Conservation (phyloP, 2,797 vertebrate species). For the Falco biarmicus region DNA sequence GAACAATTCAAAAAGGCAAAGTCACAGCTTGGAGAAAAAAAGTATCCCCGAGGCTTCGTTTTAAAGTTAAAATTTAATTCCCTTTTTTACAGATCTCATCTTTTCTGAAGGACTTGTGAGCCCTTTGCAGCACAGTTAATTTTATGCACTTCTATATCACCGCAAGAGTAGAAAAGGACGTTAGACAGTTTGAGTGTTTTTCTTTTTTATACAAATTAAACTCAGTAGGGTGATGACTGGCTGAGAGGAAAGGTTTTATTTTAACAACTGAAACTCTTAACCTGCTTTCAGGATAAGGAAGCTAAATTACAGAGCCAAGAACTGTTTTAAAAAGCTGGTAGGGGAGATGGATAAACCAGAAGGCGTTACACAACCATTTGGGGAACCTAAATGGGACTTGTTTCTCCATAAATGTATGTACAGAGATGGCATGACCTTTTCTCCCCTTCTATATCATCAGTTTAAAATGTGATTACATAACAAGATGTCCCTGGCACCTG, state of each 20-base stretch:
- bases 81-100: not conserved
- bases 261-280: not conserved
- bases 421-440: not conserved
- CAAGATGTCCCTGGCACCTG: not conserved
- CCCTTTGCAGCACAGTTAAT: not conserved
- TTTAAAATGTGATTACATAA: not conserved
- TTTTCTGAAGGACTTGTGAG: not conserved
- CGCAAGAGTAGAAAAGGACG: not conserved
- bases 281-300: conserved; percentile 6
- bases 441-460: not conserved
- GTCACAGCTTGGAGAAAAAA: not conserved
- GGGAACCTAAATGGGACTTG: not conserved
- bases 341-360: not conserved
- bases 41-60: not conserved
- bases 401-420: not conserved
- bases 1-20: not conserved
- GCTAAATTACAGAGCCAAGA: not conserved
- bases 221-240: not conserved
- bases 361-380: not conserved
- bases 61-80: conserved; percentile 1
- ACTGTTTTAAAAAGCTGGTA: not conserved
- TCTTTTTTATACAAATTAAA: not conserved
- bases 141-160: not conserved
- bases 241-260: conserved; percentile 7
- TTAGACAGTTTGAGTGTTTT: not conserved